A percentile compares a stretch with the other conserved stretches of the same genome.
These are phyloP conservation scores for Clusia tigrina DNA, from an alignment of 2,888 invertebrate genomes.

Conservation along the genomic window DNA sequence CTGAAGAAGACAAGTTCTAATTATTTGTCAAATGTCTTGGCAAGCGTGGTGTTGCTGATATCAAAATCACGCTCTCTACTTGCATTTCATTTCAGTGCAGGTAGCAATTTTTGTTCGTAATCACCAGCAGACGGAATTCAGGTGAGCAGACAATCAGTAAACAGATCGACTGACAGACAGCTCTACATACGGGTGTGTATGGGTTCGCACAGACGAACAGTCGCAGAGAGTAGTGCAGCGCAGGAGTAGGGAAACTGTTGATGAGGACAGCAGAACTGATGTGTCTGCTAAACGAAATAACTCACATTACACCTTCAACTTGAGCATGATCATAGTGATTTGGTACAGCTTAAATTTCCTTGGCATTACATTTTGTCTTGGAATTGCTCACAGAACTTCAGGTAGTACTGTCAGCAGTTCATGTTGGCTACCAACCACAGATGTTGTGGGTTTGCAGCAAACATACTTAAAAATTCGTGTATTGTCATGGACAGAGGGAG, in stretches of 20 bases:
- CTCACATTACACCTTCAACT: constrained; percentile 31
- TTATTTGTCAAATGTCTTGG: constrained; percentile 19
- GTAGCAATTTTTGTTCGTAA: constrained; percentile 27
- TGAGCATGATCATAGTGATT: constrained; percentile 13
- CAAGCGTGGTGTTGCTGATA: neutral
- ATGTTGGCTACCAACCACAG: too few species aligned
- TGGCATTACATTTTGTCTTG: constrained; percentile 16
- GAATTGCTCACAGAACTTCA: neutral
- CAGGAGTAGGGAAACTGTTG: too few species aligned
- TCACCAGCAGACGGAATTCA: neutral
- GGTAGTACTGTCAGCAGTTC: too few species aligned
- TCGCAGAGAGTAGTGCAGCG: too few species aligned
- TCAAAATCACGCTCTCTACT: constrained; percentile 15
- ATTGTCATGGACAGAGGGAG: too few species aligned
- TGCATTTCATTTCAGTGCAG: constrained; percentile 7
- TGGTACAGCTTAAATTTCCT: constrained; percentile 13
- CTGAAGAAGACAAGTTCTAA: constrained; percentile 21
- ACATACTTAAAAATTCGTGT: too few species aligned
- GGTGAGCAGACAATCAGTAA: neutral
- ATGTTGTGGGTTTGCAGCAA: too few species aligned
- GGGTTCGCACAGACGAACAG: neutral
- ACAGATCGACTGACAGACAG: constrained; percentile 2
- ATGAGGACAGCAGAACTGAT: constrained; percentile 6
- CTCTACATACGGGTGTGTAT: neutral
- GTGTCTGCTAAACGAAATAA: constrained; percentile 8